Evolutionary conservation across 1,140 invertebrate species (phyloP), one percentile per base, ranked within the genome.

Genomic region (Zaprionus vittiger): DNA sequence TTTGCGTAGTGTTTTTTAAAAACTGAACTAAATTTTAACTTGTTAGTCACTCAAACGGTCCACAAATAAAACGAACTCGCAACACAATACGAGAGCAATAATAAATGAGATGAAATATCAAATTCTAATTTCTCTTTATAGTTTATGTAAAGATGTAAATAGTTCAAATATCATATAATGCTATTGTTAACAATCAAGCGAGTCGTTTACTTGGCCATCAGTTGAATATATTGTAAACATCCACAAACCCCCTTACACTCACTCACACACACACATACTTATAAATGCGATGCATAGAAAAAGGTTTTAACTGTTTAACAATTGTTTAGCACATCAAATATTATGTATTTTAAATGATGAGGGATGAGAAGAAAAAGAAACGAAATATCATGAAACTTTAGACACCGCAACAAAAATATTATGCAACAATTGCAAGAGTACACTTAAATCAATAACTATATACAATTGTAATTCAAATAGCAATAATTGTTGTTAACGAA

Each of bases 401-500:
- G 71, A 81, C 84, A 81, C 79, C 81, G 79, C 78, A 65, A 85
- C 70, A 67, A 85, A 79, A 44, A 75, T 72, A 49, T 62, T 77
- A 38, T 47, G 61, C 69, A 82, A 54, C 34, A 63, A 75, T 74
- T 55, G 65, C 52, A 64, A 62, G 12, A 44, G 59, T 41, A 79
- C 77, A 87, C 71, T 81, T 89, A 75, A 81, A 84, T 73, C 66
- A 82, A 80, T 82, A 80, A 80, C 77, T 65, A 87, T 80, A 64
- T 71, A 80, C 76, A 55, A 86, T 77, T 11, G 59, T 70, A 71
- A 69, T 70, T 87, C 79, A 90, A 72, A 82, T 89, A 89, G 85
- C 79, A 89, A 89, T 90, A 90, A 90, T 90, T 89, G 85, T 89
- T 89, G 85, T 85, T 90, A 83, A 79, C 69, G 72, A 73, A 85